These are phyloP conservation scores for Agrotis puta DNA, from an alignment of 2,888 invertebrate species.

Conservation along the genomic window DNA sequence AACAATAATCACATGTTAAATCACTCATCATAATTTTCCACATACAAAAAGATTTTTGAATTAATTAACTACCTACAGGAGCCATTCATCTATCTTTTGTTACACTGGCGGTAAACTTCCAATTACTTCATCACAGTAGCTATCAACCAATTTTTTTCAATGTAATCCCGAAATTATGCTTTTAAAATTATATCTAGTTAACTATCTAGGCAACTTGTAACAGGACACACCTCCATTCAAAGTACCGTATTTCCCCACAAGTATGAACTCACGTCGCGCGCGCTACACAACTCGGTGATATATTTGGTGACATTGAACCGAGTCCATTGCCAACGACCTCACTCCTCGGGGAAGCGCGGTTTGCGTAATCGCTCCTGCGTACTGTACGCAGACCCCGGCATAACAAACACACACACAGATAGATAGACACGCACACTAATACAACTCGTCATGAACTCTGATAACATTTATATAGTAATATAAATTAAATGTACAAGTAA, in stretches of 20 bases:
- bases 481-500: slow-evolving; percentile 50
- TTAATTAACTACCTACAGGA: not conserved
- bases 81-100: not conserved
- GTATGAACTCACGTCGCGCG: slow-evolving; percentile 76
- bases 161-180: not conserved
- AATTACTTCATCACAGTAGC: not conserved
- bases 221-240: slow-evolving; percentile 7
- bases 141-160: not conserved
- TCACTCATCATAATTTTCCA: not conserved
- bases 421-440: slow-evolving; percentile 44
- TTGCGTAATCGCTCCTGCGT: slow-evolving; percentile 90
- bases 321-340: slow-evolving; percentile 91
- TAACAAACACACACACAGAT: slow-evolving; percentile 69
- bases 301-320: slow-evolving; percentile 91
- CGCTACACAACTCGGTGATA: slow-evolving; percentile 82
- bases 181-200: not conserved
- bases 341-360: slow-evolving; percentile 89
- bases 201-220: not conserved
- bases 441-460: slow-evolving; percentile 60
- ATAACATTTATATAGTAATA: slow-evolving; percentile 60
- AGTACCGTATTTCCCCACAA: slow-evolving; percentile 60
- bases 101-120: not conserved
- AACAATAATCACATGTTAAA: too few relatives aligned
- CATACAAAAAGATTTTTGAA: too few relatives aligned
- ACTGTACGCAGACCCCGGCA: slow-evolving; percentile 75